Evolutionary conservation across 2,888 invertebrate species (phyloP), one percentile per base, ranked within the genome.

Genomic region (Theodoxus fluviatilis): DNA sequence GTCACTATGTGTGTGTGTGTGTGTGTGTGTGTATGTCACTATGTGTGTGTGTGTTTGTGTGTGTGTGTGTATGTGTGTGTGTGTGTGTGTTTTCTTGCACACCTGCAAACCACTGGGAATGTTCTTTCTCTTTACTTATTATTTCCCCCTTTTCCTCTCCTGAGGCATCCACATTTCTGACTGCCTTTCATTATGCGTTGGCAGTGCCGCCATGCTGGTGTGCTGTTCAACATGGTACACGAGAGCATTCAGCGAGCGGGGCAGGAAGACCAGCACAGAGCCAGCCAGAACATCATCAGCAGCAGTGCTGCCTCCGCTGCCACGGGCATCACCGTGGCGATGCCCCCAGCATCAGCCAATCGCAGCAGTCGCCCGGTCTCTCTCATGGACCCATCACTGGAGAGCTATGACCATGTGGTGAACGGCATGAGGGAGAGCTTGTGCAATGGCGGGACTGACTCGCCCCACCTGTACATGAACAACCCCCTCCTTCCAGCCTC

Each of bases 141-240:
- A n/a, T n/a, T n/a, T n/a, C n/a, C n/a, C n/a, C n/a, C n/a, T n/a
- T n/a, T n/a, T n/a, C n/a, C n/a, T n/a, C n/a, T n/a, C n/a, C n/a
- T n/a, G n/a, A n/a, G n/a, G n/a, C n/a, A n/a, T n/a, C n/a, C n/a
- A n/a, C n/a, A n/a, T n/a, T n/a, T n/a, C n/a, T n/a, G n/a, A n/a
- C n/a, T n/a, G n/a, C n/a, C n/a, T n/a, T n/a, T n/a, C n/a, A n/a
- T n/a, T n/a, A n/a, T n/a, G 35, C 31, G n/a, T n/a, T n/a, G n/a
- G n/a, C n/a, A n/a, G 52, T 75, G 97, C 86, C 90, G 92, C 69
- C 91, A 93, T 85, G 96, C 97, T 9, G 93, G 95, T 81, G 90
- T 92, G 73, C 89, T 98, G 57, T 97, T 97, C 88, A 92, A 93
- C 80, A 90, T 93, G 80, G 91, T 98, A 68, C 95, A 96, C 87